These are phyloP conservation scores for Cyprinodon tularosa DNA, from an alignment of 2,113 vertebrate genomes.

Conservation along the genomic window DNA sequence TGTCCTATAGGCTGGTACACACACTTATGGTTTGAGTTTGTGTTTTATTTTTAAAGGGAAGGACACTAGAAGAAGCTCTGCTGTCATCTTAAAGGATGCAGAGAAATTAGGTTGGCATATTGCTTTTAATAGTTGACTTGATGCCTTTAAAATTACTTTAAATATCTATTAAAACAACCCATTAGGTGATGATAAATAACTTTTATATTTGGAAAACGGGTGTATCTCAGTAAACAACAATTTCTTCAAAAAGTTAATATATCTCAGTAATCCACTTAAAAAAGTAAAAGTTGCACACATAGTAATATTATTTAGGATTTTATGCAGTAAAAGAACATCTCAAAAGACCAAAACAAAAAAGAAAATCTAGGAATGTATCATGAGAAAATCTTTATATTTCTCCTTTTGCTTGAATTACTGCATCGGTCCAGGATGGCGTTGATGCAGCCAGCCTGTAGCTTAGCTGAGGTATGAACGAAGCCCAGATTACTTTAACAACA, in stretches of 20 bases:
- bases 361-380: background rate
- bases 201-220: background rate
- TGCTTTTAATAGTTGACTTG: too few species aligned
- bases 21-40: slow-evolving; percentile 28
- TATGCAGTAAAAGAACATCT: background rate
- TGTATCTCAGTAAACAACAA: background rate
- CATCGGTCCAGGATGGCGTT: background rate
- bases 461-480: background rate
- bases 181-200: background rate
- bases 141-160: background rate
- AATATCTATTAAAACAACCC: background rate
- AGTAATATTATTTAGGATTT: background rate
- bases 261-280: background rate
- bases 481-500: background rate
- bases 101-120: too few species aligned
- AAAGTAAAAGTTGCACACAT: background rate
- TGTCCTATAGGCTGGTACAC: slow-evolving; percentile 48
- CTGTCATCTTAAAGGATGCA: too few species aligned
- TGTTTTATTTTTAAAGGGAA: slow-evolving; percentile 3
- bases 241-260: background rate
- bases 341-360: background rate
- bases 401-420: background rate
- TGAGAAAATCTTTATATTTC: too few species aligned
- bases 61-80: background rate
- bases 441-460: background rate